Evolutionary conservation across 2,797 vertebrate genomes (phyloP).

Genomic region (Scolopax rusticola): DNA sequence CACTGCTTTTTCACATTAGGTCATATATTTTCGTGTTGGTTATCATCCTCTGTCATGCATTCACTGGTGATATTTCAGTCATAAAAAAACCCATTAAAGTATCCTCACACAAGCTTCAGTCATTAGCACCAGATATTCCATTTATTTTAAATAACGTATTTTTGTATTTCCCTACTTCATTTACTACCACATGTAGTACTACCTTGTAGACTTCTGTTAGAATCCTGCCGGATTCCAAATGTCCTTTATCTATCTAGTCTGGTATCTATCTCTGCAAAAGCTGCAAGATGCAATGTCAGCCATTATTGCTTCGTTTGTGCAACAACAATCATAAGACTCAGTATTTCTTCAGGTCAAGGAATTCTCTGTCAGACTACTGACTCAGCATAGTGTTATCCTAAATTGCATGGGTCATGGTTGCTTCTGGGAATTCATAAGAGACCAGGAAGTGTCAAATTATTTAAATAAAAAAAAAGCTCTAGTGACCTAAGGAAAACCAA

Average conservation of each 20-base stretch:
- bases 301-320: not conserved
- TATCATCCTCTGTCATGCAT: not conserved
- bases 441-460: conserved; percentile 15
- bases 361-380: conserved; percentile 11
- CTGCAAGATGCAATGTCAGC: conserved; percentile 1
- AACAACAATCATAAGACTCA: not conserved
- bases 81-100: not conserved
- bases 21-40: not conserved
- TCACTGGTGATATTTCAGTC: not conserved
- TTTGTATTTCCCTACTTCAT: not conserved
- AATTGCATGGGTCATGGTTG: not conserved
- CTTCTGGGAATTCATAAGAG: conserved; percentile 35
- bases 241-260: not conserved
- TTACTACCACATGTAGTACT: not conserved
- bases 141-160: not conserved
- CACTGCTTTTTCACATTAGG: not conserved
- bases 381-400: conserved; percentile 1
- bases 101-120: not conserved
- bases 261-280: not conserved
- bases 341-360: not conserved
- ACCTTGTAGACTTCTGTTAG: not conserved
- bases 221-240: not conserved
- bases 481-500: not conserved
- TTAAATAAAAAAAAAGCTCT: not conserved
- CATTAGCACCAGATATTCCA: not conserved